Base-by-base conservation (phyloP, 2,797 vertebrate species). In the Artibeus lituratus region DNA sequence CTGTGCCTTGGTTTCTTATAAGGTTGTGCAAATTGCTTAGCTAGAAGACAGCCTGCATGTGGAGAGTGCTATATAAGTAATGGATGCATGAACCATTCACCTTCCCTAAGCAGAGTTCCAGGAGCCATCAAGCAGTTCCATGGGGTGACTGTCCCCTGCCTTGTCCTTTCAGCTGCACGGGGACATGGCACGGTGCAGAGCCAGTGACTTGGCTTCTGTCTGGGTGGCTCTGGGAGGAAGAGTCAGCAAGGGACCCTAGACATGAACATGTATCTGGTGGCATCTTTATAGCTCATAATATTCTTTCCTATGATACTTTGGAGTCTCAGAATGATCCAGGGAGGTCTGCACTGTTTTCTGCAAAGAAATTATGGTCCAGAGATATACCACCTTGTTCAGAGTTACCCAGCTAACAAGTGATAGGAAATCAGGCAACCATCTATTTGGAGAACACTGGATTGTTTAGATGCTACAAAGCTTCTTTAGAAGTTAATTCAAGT, bases 401-500 rank as follows among this genome's bases (percentile, higher is more conserved):
- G 55, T 82, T 49, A 65, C 62, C 19, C 1, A 12, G 32, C 47
- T 67, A 35, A 7, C 35, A 67, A 57, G 4, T 62, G n/a, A 55
- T 44, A 47, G 83, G 35, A 51, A 19, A 72, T 5, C 85, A 85
- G 49, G 53, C 18, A 29, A 1, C 22, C 24, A 22, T 44, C 47
- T 73, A 1, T 70, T n/a, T 84, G 51, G 85, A 85, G 59, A 92
- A 42, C 11, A 29, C 49, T 24, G 11, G 49, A 7, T 90, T 92
- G 87, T 82, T 82, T 24, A 89, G 81, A 87, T 82, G 37, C 29
- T 26, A 24, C 47, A 86, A 81, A 47, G 0, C 7, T 69, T 51
- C 86, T 76, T 55, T 65, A 83, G 65, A 93, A 70, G 16, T 93
- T 87, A 32, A 29, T 62, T 96, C 32, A 76, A 42, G 42, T 93